These are phyloP conservation scores for Coccyzus lansbergi DNA, from an alignment of 2,797 vertebrate species.

Conservation along the genomic window DNA sequence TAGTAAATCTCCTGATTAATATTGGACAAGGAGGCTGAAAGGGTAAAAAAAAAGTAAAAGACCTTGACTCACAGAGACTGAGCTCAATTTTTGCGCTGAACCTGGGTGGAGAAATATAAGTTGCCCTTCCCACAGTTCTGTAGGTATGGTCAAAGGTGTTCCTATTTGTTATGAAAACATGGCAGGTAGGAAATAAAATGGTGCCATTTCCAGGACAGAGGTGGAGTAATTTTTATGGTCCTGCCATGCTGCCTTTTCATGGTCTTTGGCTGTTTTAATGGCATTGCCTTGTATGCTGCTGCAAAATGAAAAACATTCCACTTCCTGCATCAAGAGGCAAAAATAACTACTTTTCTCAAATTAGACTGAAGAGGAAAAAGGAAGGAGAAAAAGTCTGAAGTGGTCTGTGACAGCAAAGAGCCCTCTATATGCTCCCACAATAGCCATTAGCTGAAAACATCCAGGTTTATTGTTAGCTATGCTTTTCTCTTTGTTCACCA, in stretches of 20 bases:
- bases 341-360: constrained; percentile 28
- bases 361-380: background rate
- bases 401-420: background rate
- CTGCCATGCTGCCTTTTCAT: constrained; percentile 45
- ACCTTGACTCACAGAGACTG: background rate
- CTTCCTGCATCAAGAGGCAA: background rate
- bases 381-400: background rate
- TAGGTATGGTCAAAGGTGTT: constrained; percentile 3
- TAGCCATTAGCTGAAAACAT: background rate
- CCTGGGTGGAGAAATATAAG: constrained; percentile 3
- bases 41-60: background rate
- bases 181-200: constrained; percentile 55
- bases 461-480: background rate
- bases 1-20: constrained; percentile 49
- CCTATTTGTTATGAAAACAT: constrained; percentile 49
- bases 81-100: constrained; percentile 3
- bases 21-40: background rate
- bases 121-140: constrained; percentile 10
- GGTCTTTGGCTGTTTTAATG: constrained; percentile 58
- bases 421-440: background rate
- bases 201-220: constrained; percentile 37
- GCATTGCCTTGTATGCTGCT: constrained; percentile 31
- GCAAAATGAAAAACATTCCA: constrained; percentile 46
- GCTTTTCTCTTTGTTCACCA: background rate
- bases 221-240: constrained; percentile 57